Conservation (phyloP, 2,113 vertebrate genomes). For the Phrynosoma blainvillii region DNA sequence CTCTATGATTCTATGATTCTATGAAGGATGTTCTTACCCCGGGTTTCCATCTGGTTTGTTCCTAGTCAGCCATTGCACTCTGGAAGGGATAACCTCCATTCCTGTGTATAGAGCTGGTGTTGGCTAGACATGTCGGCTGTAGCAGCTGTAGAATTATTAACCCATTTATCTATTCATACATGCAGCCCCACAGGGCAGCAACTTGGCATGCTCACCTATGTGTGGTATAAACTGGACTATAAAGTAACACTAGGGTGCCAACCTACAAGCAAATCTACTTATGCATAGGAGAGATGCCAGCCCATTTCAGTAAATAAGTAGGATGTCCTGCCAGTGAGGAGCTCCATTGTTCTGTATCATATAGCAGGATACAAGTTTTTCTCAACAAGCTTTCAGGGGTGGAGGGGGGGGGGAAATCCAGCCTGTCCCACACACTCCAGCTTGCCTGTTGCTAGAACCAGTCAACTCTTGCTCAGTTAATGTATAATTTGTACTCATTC, state of each 20-base stretch:
- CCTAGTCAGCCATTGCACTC: background rate
- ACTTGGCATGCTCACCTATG: too few species aligned
- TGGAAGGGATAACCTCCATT: background rate
- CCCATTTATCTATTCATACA: background rate
- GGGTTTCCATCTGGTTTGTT: too few species aligned
- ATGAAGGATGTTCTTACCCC: too few species aligned
- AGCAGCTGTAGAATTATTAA: background rate
- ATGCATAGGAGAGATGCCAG: background rate
- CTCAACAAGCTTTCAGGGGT: background rate
- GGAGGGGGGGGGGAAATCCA: too few species aligned
- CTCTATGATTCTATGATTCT: too few species aligned
- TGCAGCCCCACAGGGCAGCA: too few species aligned
- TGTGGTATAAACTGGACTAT: too few species aligned
- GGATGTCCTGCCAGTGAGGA: background rate
- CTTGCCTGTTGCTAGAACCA: background rate
- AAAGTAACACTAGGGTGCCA: background rate
- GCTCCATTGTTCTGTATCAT: background rate
- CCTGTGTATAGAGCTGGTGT: background rate
- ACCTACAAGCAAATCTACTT: background rate
- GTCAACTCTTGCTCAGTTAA: background rate
- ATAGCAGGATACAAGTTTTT: background rate
- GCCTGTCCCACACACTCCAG: background rate
- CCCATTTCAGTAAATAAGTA: background rate
- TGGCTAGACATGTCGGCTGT: background rate
- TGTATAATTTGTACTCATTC: background rate